Conservation (phyloP, 53 echinoderm and acorn worm genomes). For the Crossaster papposus region DNA sequence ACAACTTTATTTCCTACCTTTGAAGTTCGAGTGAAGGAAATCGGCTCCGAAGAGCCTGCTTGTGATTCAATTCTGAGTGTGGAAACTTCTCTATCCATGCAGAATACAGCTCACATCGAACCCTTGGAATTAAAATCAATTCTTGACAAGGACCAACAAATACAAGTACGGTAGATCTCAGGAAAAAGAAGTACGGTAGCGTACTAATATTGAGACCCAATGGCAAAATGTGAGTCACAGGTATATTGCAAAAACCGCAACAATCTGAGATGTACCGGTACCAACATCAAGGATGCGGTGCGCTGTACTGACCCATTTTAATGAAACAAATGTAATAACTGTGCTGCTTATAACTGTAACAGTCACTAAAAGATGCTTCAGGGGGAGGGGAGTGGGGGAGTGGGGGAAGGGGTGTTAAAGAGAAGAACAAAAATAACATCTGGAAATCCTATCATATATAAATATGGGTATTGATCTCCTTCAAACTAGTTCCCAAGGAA, state of each 20-base stretch:
- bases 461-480: slow-evolving; percentile 25
- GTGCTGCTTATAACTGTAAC: not conserved
- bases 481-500: not conserved
- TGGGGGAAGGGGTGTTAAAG: not conserved
- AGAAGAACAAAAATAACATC: slow-evolving; percentile 29
- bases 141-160: not conserved
- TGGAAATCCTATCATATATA: slow-evolving; percentile 36
- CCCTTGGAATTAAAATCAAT: not conserved
- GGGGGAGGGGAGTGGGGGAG: not conserved
- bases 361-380: not conserved
- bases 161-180: not conserved
- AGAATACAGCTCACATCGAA: not conserved
- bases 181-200: not conserved
- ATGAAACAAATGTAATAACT: slow-evolving; percentile 16
- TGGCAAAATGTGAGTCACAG: slow-evolving; percentile 30
- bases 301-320: not conserved
- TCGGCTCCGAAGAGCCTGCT: no score
- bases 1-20: not conserved
- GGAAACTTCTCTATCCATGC: not conserved
- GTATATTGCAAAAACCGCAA: not conserved
- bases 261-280: not conserved
- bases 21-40: no score
- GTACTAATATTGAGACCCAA: not conserved
- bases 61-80: no score
- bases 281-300: slow-evolving; percentile 3